Evolutionary conservation across 1,140 invertebrate species (phyloP).

Genomic region (Oreohelix idahoensis): DNA sequence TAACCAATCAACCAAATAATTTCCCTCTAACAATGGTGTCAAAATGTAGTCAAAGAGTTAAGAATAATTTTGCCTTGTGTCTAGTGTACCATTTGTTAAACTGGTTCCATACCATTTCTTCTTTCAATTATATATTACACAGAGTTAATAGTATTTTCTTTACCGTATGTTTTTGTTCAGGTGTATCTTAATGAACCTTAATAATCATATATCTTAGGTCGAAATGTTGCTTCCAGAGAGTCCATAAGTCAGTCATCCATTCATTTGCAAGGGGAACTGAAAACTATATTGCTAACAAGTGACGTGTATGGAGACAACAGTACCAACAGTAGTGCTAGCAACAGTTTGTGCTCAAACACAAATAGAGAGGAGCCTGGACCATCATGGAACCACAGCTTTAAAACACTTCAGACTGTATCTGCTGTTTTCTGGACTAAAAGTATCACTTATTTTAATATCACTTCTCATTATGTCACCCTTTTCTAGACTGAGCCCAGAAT

Average conservation of each 20-base stretch:
- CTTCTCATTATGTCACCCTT: background rate
- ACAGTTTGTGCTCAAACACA: background rate
- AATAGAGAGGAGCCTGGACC: background rate
- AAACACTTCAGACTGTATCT: background rate
- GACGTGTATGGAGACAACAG: background rate
- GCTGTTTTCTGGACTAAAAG: background rate
- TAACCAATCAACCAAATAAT: too few relatives aligned
- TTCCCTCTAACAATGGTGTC: too few relatives aligned
- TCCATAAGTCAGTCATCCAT: background rate
- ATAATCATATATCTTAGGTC: background rate
- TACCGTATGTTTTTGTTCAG: too few relatives aligned
- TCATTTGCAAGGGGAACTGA: background rate
- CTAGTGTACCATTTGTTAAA: too few relatives aligned
- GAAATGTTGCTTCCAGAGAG: constrained; percentile 2
- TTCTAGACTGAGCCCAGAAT: background rate
- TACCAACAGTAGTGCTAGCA: background rate
- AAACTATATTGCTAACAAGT: background rate
- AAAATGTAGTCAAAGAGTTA: too few relatives aligned
- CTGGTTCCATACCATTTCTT: too few relatives aligned
- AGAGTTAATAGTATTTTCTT: too few relatives aligned
- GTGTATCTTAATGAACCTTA: background rate
- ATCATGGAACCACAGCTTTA: background rate
- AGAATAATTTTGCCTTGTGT: too few relatives aligned
- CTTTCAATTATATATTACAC: too few relatives aligned
- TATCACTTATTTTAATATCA: background rate